These are phyloP conservation scores for Crocidura indochinensis DNA, from an alignment of 2,797 vertebrate genomes.

Conservation along the genomic window DNA sequence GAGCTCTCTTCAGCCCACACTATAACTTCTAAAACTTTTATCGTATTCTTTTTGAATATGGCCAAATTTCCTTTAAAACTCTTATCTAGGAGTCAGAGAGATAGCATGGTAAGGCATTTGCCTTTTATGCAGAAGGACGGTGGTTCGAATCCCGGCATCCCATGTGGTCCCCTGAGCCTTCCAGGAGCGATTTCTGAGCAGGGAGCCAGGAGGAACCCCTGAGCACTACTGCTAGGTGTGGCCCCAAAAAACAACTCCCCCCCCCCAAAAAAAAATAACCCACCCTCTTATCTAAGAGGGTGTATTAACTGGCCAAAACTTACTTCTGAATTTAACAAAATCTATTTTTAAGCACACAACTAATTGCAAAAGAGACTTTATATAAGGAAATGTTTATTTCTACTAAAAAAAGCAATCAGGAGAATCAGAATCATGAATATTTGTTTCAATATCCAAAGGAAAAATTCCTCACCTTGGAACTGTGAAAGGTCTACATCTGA, in stretches of 20 bases:
- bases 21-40: slow-evolving; percentile 48
- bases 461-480: slow-evolving; percentile 93
- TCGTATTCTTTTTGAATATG: slow-evolving; percentile 56
- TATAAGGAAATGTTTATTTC: slow-evolving; percentile 23
- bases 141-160: too few relatives aligned
- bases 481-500: slow-evolving; percentile 97
- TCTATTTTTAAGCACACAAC: slow-evolving; percentile 59
- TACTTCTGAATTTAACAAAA: slow-evolving; percentile 50
- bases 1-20: too few relatives aligned
- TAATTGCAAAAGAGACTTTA: slow-evolving; percentile 59
- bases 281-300: neutral
- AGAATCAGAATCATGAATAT: neutral
- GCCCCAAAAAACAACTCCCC: too few relatives aligned
- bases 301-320: slow-evolving; percentile 31
- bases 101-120: too few relatives aligned
- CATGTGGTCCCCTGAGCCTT: too few relatives aligned
- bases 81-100: too few relatives aligned
- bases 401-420: slow-evolving; percentile 49
- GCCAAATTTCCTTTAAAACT: slow-evolving; percentile 46
- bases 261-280: too few relatives aligned
- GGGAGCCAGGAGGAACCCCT: too few relatives aligned
- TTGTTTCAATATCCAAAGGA: slow-evolving; percentile 49
- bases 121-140: too few relatives aligned
- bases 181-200: too few relatives aligned
- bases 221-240: too few relatives aligned